Evolutionary conservation across 2,888 invertebrate genomes (phyloP), one percentile per base, ranked within the genome.

Genomic region (Cerceris rybyensis): DNA sequence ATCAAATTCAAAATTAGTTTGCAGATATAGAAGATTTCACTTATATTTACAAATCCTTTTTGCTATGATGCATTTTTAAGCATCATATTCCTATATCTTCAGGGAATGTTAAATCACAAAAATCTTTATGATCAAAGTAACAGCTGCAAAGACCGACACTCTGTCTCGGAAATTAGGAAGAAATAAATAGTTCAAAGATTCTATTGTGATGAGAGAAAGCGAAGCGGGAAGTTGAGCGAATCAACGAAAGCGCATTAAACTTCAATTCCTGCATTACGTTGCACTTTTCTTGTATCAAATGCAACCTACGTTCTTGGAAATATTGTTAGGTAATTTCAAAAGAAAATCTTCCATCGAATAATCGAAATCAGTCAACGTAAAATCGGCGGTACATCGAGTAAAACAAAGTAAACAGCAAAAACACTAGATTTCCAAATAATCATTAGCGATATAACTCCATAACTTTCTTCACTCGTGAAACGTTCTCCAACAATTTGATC

Each of bases 191-290:
- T 52, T 16, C 50, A 64, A 60, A 80, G 77, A 78, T 81, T 85
- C 81, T 80, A 86, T 87, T 85, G 83, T 83, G 81, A 84, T 78
- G 70, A 76, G 86, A 87, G 88, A 88, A 88, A 88, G 88, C 77
- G 75, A 68, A 78, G 70, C 83, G 71, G 82, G 74, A 85, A 85
- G 81, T 82, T 67, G 68, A 80, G 79, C 76, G 75, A 78, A 81
- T 72, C 80, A 75, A 81, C 71, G 79, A 80, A 85, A 81, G 82
- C 58, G 66, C 55, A 49, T 68, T 75, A 54, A 74, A 78, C 68
- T 67, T 55, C 72, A 58, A 77, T 64, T 73, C 78, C 66, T 83
- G 70, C 55, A 57, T 76, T 77, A 73, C 78, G 64, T 72, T 71
- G 65, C 43, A 75, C 61, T 64, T 78, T 80, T 77, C 77, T 75